Percentiles rank a stretch among this genome's conserved stretches.
Evolutionary conservation across 2,888 invertebrate species (phyloP).

Genomic region (Xanthorhoe spadicearia): DNA sequence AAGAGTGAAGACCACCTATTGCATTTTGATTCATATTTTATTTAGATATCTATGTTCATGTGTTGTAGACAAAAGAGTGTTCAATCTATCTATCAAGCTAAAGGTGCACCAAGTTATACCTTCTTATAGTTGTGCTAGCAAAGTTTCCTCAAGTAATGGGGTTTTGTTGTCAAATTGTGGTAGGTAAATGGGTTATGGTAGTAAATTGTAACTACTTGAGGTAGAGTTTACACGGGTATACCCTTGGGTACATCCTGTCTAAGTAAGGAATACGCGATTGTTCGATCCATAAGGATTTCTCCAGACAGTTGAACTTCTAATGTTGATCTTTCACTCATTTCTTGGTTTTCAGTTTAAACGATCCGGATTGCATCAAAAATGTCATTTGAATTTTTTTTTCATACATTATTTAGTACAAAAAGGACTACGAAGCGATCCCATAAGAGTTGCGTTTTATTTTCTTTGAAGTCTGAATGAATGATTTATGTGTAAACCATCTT

Average conservation of each 20-base stretch:
- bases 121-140: conserved; percentile 8
- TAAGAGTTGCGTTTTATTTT: too few species aligned
- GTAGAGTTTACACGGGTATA: conserved; percentile 19
- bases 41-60: too few species aligned
- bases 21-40: too few species aligned
- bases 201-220: conserved; percentile 20
- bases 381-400: too few species aligned
- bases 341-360: too few species aligned
- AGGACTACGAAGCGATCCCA: too few species aligned
- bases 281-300: background rate
- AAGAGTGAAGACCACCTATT: too few species aligned
- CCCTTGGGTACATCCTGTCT: conserved; percentile 3
- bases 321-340: too few species aligned
- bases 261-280: background rate
- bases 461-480: too few species aligned
- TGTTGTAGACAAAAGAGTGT: too few species aligned
- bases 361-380: too few species aligned
- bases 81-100: background rate
- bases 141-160: conserved; percentile 38
- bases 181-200: conserved; percentile 33
- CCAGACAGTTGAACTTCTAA: background rate
- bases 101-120: background rate
- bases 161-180: conserved; percentile 62
- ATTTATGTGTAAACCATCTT: conserved; percentile 1
- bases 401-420: too few species aligned